Evolutionary conservation across 2,797 vertebrate genomes (phyloP).

Genomic region (Syndactyla subalaris): DNA sequence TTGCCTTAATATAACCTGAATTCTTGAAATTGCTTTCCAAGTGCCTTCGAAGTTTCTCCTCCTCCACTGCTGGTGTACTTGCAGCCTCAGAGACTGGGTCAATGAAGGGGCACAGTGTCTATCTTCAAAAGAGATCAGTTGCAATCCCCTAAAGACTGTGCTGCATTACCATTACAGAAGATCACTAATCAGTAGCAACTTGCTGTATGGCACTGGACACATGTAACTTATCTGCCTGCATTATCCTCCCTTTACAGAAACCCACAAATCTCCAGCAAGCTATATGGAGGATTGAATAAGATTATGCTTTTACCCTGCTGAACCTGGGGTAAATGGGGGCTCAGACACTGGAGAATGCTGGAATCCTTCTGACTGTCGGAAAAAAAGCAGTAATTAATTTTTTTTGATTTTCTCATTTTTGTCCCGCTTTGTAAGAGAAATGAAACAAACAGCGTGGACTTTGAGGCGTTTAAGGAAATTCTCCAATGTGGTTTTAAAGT

Average conservation of each 20-base stretch:
- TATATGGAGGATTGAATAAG: background rate
- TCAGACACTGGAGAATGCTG: background rate
- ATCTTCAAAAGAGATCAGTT: conserved; percentile 47
- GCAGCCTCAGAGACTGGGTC: conserved; percentile 30
- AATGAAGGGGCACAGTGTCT: conserved; percentile 19
- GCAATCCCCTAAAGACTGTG: conserved; percentile 20
- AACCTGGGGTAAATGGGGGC: rapidly evolving
- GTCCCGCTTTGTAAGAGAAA: background rate
- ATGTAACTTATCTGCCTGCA: conserved; percentile 17
- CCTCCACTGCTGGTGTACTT: background rate
- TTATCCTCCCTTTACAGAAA: background rate
- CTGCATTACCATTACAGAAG: conserved; percentile 37
- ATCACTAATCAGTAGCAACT: conserved; percentile 40
- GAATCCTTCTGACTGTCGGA: background rate
- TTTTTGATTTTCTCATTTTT: too few relatives aligned
- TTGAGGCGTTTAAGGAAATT: background rate
- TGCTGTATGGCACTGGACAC: background rate
- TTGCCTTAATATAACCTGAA: background rate
- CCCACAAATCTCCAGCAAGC: background rate
- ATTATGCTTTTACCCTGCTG: background rate
- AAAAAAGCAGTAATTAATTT: background rate
- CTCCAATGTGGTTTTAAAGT: background rate
- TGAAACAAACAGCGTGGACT: background rate
- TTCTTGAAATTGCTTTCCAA: conserved; percentile 19
- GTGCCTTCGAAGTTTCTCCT: conserved; percentile 26